Base-by-base conservation (phyloP, 1,140 invertebrate species). In the Mizuhopecten yessoensis region DNA sequence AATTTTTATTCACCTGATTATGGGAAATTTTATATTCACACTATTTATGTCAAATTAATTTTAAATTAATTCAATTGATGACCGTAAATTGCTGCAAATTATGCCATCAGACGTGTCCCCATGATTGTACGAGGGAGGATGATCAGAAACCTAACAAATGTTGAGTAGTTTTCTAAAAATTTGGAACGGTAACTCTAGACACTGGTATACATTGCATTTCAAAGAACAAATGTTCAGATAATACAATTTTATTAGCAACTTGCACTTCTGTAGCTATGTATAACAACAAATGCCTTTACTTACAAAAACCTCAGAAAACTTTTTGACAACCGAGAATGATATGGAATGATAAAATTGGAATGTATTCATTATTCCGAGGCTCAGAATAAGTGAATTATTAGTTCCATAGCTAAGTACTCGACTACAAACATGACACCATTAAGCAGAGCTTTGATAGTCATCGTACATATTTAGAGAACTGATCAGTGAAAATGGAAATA, bases 281-380 rank as follows among this genome's bases (percentile, higher is more conserved):
- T 29, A 29, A 13, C 0, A 29, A 49, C 11, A 49, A 9, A 20
- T 49, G n/a, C n/a, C n/a, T n/a, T n/a, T n/a, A n/a, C n/a, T n/a
- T n/a, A n/a, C n/a, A n/a, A 39, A n/a, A 75, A n/a, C 57, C n/a
- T 75, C 57, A 29, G 57, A 75, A 29, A 75, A 75, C 42, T n/a
- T 39, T 39, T 75, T 75, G 57, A 75, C 57, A 75, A 75, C 57
- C 57, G 29, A 75, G 57, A 75, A 75, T 75, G 57, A 7, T 75
- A 75, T 75, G 57, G 57, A 75, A 75, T 75, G 57, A n/a, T 75
- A 29, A 75, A 17, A 75, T 75, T 75, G 57, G 57, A 75, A 75
- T 75, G 57, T 75, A 75, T 23, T 29, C n/a, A 45, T 17, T 45
- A 39, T 39, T 39, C 36, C 13, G 36, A 39, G 36, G 36, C 13